Conservation (phyloP, 2,797 vertebrate species). For the Echiichthys vipera region DNA sequence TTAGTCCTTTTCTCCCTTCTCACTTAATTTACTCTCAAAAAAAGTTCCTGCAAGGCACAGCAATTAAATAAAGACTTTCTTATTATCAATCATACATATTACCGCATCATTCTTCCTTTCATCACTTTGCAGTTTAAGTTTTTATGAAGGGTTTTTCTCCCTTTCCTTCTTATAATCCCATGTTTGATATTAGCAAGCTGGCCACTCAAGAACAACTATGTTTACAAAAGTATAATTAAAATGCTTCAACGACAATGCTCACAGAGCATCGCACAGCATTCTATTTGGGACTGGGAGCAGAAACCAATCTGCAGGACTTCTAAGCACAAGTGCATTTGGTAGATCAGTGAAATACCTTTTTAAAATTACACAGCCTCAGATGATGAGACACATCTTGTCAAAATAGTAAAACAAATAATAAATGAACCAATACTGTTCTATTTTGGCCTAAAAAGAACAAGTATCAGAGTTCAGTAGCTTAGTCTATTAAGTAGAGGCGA, state of each 20-base stretch:
- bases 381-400: constrained; percentile 34
- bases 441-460: neutral
- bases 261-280: constrained; percentile 52
- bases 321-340: constrained; percentile 22
- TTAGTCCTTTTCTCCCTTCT: neutral
- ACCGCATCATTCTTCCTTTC: neutral
- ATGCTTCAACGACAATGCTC: constrained; percentile 47
- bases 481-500: neutral
- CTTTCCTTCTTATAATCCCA: neutral
- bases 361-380: constrained; percentile 33
- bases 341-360: constrained; percentile 16
- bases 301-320: constrained; percentile 29
- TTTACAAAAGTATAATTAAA: constrained; percentile 64
- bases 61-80: neutral
- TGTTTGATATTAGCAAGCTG: constrained; percentile 5
- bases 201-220: constrained; percentile 38
- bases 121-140: constrained; percentile 16
- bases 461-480: neutral
- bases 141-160: constrained; percentile 9
- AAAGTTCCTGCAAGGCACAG: neutral
- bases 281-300: constrained; percentile 71
- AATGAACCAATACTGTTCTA: no score
- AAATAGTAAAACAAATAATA: no score
- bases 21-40: neutral
- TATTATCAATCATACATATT: neutral